phyloP scores from a whole-genome alignment of 2,888 invertebrate genomes.

The Scaptomyza tumidula region DNA sequence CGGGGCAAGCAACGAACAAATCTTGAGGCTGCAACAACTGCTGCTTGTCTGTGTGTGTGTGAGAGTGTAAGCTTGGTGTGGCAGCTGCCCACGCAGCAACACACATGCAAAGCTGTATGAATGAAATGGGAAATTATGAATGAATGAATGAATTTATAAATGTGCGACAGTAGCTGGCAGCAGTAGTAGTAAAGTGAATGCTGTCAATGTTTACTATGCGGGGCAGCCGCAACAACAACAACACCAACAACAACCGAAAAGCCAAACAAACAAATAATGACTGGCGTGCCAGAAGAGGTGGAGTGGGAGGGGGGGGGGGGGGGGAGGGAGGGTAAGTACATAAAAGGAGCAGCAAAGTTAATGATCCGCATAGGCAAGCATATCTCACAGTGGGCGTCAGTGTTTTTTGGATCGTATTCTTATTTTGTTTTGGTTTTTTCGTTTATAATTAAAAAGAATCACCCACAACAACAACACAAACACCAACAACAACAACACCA shows the following conservation, averaged over 20 bases:
- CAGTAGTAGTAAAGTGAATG: constrained; percentile 45
- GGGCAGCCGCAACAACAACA: constrained; percentile 15
- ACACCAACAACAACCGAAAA: constrained; percentile 2
- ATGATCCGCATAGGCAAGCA: constrained; percentile 44
- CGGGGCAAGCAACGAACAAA: neutral
- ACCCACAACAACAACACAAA: constrained; percentile 35
- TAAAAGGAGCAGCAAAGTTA: constrained; percentile 41
- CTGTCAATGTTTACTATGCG: constrained; percentile 51
- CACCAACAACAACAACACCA: constrained; percentile 23
- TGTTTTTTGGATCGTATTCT: constrained; percentile 33
- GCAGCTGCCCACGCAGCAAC: constrained; percentile 30
- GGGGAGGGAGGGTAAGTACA: neutral
- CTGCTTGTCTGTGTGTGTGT: constrained; percentile 10
- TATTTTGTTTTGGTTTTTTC: constrained; percentile 6
- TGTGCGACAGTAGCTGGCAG: constrained; percentile 30
- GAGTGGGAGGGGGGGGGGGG: neutral
- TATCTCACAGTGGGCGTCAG: constrained; percentile 38
- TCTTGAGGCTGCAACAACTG: constrained; percentile 12
- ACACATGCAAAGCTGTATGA: constrained; percentile 41
- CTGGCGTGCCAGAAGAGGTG: too few species aligned
- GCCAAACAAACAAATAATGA: constrained; percentile 4
- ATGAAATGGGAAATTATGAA: constrained; percentile 32
- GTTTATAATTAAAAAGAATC: constrained; percentile 50
- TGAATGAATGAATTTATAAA: constrained; percentile 44
- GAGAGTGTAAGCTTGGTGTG: constrained; percentile 24